These are phyloP conservation scores for Tamias sibiricus DNA, from an alignment of 2,113 vertebrate genomes.

Conservation along the genomic window DNA sequence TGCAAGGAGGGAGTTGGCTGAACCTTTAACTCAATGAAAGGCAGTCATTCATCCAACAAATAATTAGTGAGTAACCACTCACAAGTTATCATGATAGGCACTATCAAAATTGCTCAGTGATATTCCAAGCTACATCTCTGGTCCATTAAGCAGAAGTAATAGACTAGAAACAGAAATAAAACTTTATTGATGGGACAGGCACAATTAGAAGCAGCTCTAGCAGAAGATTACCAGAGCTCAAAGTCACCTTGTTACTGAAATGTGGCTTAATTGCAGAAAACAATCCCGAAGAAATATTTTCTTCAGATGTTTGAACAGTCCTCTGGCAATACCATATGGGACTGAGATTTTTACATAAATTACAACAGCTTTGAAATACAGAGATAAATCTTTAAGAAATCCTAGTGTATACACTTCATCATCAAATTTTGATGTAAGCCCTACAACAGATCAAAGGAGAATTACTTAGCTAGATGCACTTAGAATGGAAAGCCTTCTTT, in stretches of 20 bases:
- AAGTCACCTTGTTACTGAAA: constrained; percentile 14
- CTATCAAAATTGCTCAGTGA: not conserved
- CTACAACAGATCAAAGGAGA: constrained; percentile 13
- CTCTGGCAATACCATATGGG: not conserved
- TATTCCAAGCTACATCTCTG: not conserved
- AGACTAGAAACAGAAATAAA: constrained; percentile 46
- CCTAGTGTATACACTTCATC: not conserved
- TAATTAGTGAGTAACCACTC: not conserved
- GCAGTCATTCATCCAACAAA: constrained; percentile 29
- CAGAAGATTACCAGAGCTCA: not conserved
- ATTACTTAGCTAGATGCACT: not conserved
- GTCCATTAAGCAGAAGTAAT: not conserved
- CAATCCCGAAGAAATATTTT: constrained; percentile 36
- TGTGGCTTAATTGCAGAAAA: constrained; percentile 28
- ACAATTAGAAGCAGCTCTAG: not conserved
- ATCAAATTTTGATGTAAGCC: constrained; percentile 14
- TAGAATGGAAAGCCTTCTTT: constrained; percentile 3
- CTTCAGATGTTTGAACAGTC: constrained; percentile 45
- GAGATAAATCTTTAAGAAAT: constrained; percentile 37
- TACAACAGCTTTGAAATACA: not conserved
- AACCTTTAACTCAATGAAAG: constrained; percentile 20
- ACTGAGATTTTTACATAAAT: not conserved
- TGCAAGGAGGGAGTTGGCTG: no score
- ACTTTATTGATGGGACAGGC: not conserved
- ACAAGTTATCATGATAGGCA: not conserved